Base-by-base conservation (phyloP, 1,140 invertebrate genomes). In the Vanessa tameamea region DNA sequence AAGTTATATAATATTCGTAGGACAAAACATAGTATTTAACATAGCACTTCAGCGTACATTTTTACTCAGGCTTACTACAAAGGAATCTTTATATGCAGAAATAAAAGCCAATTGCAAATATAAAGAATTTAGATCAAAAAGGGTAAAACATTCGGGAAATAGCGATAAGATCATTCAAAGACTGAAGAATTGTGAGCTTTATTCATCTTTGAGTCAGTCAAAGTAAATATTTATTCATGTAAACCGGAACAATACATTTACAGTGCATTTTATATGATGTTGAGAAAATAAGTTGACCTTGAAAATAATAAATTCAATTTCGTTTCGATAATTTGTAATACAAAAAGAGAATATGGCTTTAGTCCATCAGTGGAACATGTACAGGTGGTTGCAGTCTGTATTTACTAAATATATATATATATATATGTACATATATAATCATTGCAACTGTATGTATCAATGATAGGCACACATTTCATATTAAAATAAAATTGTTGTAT, bases 141-240 rank as follows among this genome's bases (percentile, higher is more conserved):
- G 86, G 88, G 86, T 83, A 84, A 86, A 90, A 89, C 81, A 88
- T 90, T 90, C 83, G 83, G 81, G 81, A 87, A 88, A 88, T 87
- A 79, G 82, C 80, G 88, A 89, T 89, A 89, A 85, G 83, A 87
- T 87, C 86, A 87, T 87, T 88, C 87, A 88, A 90, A 87, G 81
- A 85, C 87, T 86, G 86, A 87, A 80, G 80, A 85, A 85, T 88
- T 78, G 82, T 80, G 80, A 82, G 85, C 79, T 85, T 88, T 85
- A 82, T 88, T 85, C 82, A 84, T 82, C 84, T 88, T 87, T 85
- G 82, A 88, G 80, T 78, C 78, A 82, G 64, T 68, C 67, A 78
- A 76, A 76, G 37, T 85, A 81, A 83, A 80, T 78, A 79, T 83
- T 70, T 78, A 71, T 69, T 72, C 63, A 82, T 82, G 76, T 81